phyloP scores from a whole-genome alignment of 2,888 invertebrate genomes.

The Hypomecis atomaria region DNA sequence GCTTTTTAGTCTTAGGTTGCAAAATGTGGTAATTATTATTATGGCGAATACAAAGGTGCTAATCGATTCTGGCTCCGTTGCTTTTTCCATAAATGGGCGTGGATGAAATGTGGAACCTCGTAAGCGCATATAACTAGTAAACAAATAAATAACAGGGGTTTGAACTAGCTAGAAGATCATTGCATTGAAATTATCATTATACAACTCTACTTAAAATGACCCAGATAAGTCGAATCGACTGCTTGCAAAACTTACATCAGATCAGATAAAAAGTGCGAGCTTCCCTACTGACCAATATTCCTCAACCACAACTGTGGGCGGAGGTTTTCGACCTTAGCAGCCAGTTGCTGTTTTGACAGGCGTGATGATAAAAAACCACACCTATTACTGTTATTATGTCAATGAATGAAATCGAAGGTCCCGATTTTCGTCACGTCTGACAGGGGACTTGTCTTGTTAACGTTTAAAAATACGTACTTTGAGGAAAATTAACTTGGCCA shows the following conservation, averaged over 20 bases:
- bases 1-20: too few species aligned
- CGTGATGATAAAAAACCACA: constrained; percentile 37
- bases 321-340: constrained; percentile 35
- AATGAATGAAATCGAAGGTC: constrained; percentile 19
- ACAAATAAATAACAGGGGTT: too few species aligned
- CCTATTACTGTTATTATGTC: constrained; percentile 32
- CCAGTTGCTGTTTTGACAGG: constrained; percentile 37
- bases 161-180: too few species aligned
- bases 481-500: not conserved
- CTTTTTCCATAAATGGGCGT: too few species aligned
- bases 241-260: not conserved
- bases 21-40: too few species aligned
- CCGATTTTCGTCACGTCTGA: constrained; percentile 13
- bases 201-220: not conserved
- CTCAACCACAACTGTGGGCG: constrained; percentile 26
- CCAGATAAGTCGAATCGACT: too few species aligned
- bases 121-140: too few species aligned
- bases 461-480: not conserved
- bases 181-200: too few species aligned
- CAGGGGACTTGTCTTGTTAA: constrained; percentile 12
- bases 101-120: too few species aligned
- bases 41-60: too few species aligned
- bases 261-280: constrained; percentile 4
- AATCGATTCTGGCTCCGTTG: too few species aligned
- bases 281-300: constrained; percentile 17